A percentile compares a stretch with the other conserved stretches of the same genome.
Evolutionary conservation across 2,797 vertebrate species (phyloP).

Genomic region (Enteromius trimaculatus): DNA sequence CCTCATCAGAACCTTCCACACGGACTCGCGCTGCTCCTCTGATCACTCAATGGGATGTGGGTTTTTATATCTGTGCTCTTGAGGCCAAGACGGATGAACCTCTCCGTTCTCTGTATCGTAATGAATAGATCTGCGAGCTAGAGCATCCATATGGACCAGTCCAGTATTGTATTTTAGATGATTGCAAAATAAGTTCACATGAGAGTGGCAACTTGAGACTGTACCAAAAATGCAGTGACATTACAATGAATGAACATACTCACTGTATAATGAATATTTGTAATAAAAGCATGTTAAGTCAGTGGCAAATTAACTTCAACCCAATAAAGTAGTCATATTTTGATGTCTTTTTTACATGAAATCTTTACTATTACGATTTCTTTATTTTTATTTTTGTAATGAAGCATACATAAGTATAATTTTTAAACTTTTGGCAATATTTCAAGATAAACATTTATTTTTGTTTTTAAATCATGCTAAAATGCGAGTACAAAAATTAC

Average conservation of each 20-base stretch:
- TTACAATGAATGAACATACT: not conserved
- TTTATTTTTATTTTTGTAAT: no score
- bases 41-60: constrained; percentile 36
- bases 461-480: not conserved
- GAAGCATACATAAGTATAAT: no score
- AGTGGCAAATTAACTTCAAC: not conserved
- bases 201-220: not conserved
- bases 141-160: constrained; percentile 3
- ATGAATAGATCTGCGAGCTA: constrained; percentile 25
- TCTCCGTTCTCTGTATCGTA: not conserved
- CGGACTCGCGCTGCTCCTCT: constrained; percentile 41
- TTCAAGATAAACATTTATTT: no score
- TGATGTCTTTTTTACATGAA: no score
- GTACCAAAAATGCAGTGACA: not conserved
- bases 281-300: not conserved
- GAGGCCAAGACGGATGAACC: constrained; percentile 3
- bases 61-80: constrained; percentile 16
- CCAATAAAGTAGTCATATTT: no score
- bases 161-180: not conserved
- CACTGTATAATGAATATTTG: not conserved
- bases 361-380: no score
- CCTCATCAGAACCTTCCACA: constrained; percentile 35
- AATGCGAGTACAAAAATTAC: not conserved
- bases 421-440: not conserved
- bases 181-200: not conserved